Conservation (phyloP, 2,113 vertebrate species). For the Salvator merianae region DNA sequence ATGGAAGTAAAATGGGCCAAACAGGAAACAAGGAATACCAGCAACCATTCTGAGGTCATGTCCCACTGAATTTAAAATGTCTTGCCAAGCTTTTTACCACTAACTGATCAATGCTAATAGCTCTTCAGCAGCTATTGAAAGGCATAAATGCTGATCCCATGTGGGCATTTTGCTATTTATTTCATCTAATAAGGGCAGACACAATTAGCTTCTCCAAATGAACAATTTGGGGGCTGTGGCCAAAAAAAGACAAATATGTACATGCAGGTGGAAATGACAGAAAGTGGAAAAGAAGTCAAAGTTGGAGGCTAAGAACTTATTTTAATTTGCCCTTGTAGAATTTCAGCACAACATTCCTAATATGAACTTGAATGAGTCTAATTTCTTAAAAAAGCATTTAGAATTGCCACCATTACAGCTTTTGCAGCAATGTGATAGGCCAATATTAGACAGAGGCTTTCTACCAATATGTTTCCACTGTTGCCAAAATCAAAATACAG, state of each 20-base stretch:
- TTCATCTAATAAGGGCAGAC: neutral
- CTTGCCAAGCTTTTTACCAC: neutral
- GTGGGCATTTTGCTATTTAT: neutral
- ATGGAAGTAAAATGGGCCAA: rapidly evolving
- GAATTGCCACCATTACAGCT: neutral
- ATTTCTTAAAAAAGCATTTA: neutral
- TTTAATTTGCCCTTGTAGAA: neutral
- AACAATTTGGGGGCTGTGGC: neutral
- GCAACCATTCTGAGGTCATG: neutral
- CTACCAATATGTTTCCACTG: neutral
- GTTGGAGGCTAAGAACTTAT: rapidly evolving
- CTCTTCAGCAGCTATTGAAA: rapidly evolving
- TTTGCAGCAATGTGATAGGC: neutral
- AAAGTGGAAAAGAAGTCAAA: neutral
- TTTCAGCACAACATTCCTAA: neutral
- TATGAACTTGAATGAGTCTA: neutral
- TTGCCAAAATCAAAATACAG: neutral
- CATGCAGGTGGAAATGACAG: neutral
- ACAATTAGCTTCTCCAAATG: neutral
- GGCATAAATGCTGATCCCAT: neutral
- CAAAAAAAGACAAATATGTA: neutral
- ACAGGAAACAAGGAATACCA: rapidly evolving
- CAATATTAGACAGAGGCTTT: neutral
- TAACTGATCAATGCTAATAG: neutral
- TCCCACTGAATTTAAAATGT: neutral